A percentile compares a stretch with the other conserved stretches of the same genome.
Conservation (phyloP, 2,113 vertebrate genomes). For the Tupaia tana region DNA sequence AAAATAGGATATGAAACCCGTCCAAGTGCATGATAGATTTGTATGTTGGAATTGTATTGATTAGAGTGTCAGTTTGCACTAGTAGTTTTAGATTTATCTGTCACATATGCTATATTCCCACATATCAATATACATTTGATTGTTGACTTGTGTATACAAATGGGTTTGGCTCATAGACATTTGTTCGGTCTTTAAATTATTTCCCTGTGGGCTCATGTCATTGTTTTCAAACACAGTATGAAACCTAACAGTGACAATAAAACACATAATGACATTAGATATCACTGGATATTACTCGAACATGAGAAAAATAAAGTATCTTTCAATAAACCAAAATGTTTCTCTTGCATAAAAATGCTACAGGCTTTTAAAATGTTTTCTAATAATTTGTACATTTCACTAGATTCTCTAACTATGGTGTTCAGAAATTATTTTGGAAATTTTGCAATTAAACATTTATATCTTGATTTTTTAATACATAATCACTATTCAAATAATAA, state of each 20-base stretch:
- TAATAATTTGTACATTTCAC: background rate
- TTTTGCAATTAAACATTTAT: background rate
- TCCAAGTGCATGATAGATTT: background rate
- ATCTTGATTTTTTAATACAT: background rate
- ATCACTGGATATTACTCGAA: background rate
- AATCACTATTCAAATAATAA: background rate
- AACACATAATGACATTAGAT: background rate
- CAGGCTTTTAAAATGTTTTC: background rate
- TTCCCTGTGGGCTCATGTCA: background rate
- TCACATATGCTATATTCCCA: background rate
- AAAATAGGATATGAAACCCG: background rate
- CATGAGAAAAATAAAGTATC: slow-evolving; percentile 40
- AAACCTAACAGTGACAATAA: slow-evolving; percentile 3
- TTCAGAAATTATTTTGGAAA: background rate
- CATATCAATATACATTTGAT: background rate
- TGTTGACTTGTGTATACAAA: background rate
- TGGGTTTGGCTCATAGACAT: background rate
- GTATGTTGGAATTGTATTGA: background rate
- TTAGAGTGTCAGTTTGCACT: background rate
- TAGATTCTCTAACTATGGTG: background rate
- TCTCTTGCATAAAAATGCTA: background rate
- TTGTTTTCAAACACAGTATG: slow-evolving; percentile 39
- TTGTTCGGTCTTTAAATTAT: slow-evolving; percentile 2
- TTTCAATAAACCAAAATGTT: slow-evolving; percentile 13
- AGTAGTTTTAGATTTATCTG: background rate